Base-by-base conservation (phyloP, 2,797 vertebrate species). In the Arremon brunneinucha region DNA sequence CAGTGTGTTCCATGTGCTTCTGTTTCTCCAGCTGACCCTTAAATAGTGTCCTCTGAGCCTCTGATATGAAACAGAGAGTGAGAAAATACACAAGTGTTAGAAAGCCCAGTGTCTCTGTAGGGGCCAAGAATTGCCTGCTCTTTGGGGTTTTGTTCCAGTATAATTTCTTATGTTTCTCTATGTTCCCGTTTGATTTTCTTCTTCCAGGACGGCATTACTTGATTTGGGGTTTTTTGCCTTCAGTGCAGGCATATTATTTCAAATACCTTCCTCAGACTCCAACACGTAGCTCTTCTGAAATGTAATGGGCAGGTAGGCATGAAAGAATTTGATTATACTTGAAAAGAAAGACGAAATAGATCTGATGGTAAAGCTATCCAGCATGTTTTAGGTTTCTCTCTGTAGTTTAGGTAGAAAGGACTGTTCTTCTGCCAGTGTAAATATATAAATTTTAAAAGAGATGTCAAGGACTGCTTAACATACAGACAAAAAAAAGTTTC, bases 371-470 rank as follows among this genome's bases (percentile, higher is more conserved):
- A 91, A 82, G 63, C 32, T 84, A 34, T 86, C 65, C 92, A 78
- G 65, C 32, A 32, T 44, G 84, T 18, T 87, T 92, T 92, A 53
- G 35, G n/a, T 87, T 82, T 83, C 72, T 65, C 89, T 92, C 72
- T 91, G 89, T 88, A 94, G 85, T 87, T 92, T 88, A 89, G 85
- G 82, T 95, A 57, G 85, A 81, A 88, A 72, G 70, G 93, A 88
- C 81, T 95, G 95, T 96, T 97, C 94, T 69, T 94, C 55, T 94
- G 92, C 96, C 94, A 96, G 89, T 55, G 93, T 82, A 95, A 96
- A 96, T 92, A 94, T 49, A 93, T 86, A 89, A 19, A 89, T 92
- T 94, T 92, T 92, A 75, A 92, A 94, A 93, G 87, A 82, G 46
- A 94, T 88, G 94, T 96, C 94, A 96, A 89, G 89, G 55, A 30